A percentile compares a stretch with the other conserved stretches of the same genome.
Evolutionary conservation across 1,140 invertebrate genomes (phyloP).

Genomic region (Scaptomyza graminum): DNA sequence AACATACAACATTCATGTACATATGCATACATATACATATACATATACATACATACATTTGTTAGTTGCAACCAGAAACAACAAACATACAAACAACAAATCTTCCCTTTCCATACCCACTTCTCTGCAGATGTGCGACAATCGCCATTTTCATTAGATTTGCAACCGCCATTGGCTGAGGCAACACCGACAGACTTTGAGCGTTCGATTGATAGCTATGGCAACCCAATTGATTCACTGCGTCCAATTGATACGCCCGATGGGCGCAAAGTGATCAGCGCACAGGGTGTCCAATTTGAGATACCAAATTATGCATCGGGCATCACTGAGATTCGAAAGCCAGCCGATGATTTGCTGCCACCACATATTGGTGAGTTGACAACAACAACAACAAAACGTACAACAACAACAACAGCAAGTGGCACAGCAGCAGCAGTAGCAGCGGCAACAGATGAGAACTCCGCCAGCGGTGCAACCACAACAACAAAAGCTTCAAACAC

Average conservation of each 20-base stretch:
- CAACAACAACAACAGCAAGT: conserved; percentile 19
- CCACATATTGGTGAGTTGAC: conserved; percentile 83
- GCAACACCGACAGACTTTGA: conserved; percentile 27
- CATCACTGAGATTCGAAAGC: conserved; percentile 80
- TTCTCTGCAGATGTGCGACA: conserved; percentile 77
- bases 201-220: conserved; percentile 75
- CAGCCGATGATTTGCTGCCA: conserved; percentile 76
- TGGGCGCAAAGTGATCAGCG: conserved; percentile 77
- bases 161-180: conserved; percentile 72
- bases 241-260: conserved; percentile 79
- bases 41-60: conserved; percentile 10
- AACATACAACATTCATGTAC: conserved; percentile 8
- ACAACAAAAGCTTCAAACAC: conserved; percentile 42
- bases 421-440: conserved; percentile 15
- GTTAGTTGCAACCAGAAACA: conserved; percentile 23
- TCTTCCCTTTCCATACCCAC: conserved; percentile 2
- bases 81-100: conserved; percentile 14
- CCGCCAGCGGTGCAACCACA: conserved; percentile 20
- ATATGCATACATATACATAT: neutral
- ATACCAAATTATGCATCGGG: conserved; percentile 82
- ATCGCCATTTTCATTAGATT: conserved; percentile 77
- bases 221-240: conserved; percentile 73
- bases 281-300: conserved; percentile 81
- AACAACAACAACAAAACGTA: conserved; percentile 24
- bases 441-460: conserved; percentile 8